phyloP scores from a whole-genome alignment of 2,113 vertebrate species.

The Syngnathus typhle region DNA sequence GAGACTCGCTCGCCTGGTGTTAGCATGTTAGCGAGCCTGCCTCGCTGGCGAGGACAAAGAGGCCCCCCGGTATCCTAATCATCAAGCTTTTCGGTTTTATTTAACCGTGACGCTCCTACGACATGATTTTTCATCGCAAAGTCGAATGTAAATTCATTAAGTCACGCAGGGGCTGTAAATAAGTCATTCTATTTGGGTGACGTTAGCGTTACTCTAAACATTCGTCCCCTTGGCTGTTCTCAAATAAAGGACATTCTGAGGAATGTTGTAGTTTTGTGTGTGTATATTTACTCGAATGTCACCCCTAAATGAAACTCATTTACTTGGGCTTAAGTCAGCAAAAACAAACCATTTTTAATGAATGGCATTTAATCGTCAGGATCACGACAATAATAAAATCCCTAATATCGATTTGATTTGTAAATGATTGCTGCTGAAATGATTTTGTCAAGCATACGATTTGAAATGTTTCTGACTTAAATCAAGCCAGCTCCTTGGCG shows the following conservation, averaged over 20 bases:
- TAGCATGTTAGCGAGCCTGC: constrained; percentile 40
- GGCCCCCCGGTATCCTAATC: constrained; percentile 11
- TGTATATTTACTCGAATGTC: background rate
- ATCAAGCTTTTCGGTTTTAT: background rate
- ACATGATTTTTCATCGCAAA: background rate
- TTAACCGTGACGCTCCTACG: background rate
- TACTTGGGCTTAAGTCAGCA: background rate
- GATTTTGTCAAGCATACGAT: background rate
- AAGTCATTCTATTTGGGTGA: background rate
- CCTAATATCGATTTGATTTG: background rate
- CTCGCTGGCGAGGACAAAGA: constrained; percentile 64
- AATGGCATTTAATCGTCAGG: constrained; percentile 4
- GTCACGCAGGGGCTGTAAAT: background rate
- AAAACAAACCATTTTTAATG: background rate
- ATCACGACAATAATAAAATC: background rate
- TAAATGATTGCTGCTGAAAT: background rate
- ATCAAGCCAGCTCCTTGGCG: constrained; percentile 13
- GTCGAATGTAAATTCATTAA: background rate
- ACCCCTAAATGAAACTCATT: background rate
- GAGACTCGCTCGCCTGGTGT: constrained; percentile 29
- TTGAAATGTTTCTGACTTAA: constrained; percentile 5
- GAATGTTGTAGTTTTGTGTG: background rate
- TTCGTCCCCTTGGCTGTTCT: background rate
- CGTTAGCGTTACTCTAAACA: background rate
- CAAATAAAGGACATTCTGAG: background rate